Evolutionary conservation across 2,113 vertebrate species (phyloP).

Genomic region (Sminthopsis crassicaudata): DNA sequence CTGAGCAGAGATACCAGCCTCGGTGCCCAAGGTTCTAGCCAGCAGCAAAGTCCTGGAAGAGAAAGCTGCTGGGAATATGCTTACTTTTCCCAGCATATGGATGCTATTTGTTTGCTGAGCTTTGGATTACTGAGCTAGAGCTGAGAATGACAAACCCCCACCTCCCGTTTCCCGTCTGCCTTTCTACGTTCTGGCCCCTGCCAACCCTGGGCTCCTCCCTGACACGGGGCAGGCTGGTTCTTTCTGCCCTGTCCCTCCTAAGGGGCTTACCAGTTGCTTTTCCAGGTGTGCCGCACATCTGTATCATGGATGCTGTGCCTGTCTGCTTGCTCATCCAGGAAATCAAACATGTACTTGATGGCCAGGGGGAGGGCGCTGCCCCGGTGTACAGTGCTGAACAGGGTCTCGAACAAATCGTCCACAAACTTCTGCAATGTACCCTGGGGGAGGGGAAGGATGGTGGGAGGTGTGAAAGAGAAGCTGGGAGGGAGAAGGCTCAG

Average conservation of each 20-base stretch:
- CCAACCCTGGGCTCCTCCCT: background rate
- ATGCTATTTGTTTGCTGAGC: background rate
- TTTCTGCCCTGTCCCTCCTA: background rate
- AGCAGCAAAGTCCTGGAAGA: background rate
- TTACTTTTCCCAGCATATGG: background rate
- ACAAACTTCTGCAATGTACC: conserved; percentile 99
- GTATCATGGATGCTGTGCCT: conserved; percentile 96
- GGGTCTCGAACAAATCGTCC: conserved; percentile 97
- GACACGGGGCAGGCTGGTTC: background rate
- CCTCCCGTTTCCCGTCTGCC: background rate
- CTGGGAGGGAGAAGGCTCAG: conserved; percentile 8
- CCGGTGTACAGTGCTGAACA: conserved; percentile 98
- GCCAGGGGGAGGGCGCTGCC: conserved; percentile 96
- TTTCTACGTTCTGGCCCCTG: background rate
- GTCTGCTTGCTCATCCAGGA: conserved; percentile 99
- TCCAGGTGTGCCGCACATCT: conserved; percentile 98
- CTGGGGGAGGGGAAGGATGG: conserved; percentile 75
- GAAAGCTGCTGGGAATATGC: background rate
- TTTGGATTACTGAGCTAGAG: background rate
- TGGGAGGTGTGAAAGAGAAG: conserved; percentile 24
- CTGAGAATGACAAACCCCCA: background rate
- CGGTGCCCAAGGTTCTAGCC: background rate
- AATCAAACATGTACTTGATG: conserved; percentile 99
- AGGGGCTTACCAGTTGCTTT: conserved; percentile 96
- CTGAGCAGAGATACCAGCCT: background rate